Evolutionary conservation across 2,797 vertebrate species (phyloP).

Genomic region (Anolis apletophallus): DNA sequence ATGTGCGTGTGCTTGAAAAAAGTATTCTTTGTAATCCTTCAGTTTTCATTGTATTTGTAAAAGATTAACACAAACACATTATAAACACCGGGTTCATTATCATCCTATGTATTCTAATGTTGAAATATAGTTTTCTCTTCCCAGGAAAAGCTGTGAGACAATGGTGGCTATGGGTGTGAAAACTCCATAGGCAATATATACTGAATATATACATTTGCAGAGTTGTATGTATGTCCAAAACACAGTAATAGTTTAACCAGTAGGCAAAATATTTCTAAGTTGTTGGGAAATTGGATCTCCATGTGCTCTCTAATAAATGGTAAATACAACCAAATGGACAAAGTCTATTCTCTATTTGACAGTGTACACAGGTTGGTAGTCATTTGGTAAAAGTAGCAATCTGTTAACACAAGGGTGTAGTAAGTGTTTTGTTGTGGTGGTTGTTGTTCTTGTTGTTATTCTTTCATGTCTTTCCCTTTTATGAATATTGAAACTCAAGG

Average conservation of each 20-base stretch:
- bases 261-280: neutral
- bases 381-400: neutral
- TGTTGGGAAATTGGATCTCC: neutral
- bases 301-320: neutral
- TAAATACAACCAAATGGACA: neutral
- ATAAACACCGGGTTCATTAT: rapidly evolving
- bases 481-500: too few species aligned
- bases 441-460: too few species aligned
- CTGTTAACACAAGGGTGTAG: too few species aligned
- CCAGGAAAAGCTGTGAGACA: neutral
- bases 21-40: constrained; percentile 3
- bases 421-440: too few species aligned
- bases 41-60: constrained; percentile 28
- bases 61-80: neutral
- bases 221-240: neutral
- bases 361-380: neutral
- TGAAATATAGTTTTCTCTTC: neutral
- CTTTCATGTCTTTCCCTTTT: too few species aligned
- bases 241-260: too few species aligned
- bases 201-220: neutral
- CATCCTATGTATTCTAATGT: neutral
- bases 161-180: neutral
- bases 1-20: neutral
- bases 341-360: neutral
- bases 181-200: neutral